phyloP scores from a whole-genome alignment of 2,797 vertebrate genomes.

The Cossypha heuglini region DNA sequence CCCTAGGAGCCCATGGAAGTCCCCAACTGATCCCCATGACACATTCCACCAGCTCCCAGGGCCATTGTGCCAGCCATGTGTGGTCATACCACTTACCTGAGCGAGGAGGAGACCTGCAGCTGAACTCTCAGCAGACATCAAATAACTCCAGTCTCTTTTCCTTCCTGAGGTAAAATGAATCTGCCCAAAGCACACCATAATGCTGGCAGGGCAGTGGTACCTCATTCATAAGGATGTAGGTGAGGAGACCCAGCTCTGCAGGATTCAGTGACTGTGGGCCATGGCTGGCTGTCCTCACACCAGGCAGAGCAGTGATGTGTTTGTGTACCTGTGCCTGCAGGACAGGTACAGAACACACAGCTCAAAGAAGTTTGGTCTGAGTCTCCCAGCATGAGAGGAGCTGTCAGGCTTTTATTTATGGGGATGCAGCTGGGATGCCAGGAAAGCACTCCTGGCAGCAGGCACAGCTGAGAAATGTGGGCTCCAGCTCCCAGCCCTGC shows the following conservation, averaged over 20 bases:
- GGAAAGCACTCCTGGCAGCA: background rate
- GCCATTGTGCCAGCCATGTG: background rate
- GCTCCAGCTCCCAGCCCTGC: background rate
- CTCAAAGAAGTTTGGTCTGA: background rate
- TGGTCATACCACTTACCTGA: background rate
- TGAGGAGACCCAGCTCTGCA: background rate
- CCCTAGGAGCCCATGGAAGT: accelerated
- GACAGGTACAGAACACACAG: background rate
- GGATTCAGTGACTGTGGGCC: background rate
- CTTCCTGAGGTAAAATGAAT: background rate
- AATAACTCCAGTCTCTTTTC: background rate
- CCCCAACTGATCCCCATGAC: background rate
- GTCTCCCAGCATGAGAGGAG: background rate
- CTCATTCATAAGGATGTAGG: accelerated
- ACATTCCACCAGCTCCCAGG: background rate
- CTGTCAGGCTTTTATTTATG: background rate
- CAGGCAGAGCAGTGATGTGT: accelerated
- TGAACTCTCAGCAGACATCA: background rate
- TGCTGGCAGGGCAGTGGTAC: background rate
- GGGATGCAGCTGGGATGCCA: background rate
- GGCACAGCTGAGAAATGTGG: background rate
- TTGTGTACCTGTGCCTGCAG: background rate
- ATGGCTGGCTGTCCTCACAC: background rate
- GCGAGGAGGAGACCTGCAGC: background rate
- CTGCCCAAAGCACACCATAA: background rate